Evolutionary conservation across 2,113 vertebrate genomes (phyloP).

Genomic region (human): DNA sequence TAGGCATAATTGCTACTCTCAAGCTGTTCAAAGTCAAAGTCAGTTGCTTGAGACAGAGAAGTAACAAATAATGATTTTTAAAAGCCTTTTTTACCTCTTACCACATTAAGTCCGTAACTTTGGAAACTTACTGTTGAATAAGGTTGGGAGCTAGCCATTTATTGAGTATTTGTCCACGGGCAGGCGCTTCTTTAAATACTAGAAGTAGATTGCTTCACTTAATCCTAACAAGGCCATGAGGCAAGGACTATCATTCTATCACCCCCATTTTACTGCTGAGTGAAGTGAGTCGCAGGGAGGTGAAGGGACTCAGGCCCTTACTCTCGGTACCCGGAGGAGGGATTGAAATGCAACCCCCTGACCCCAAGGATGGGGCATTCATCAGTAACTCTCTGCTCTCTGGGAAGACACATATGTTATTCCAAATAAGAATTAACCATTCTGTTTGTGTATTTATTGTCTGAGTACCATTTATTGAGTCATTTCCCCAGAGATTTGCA

Average conservation of each 20-base stretch:
- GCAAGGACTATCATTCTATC: neutral
- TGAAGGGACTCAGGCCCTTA: neutral
- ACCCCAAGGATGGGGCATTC: neutral
- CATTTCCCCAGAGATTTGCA: neutral
- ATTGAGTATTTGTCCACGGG: neutral
- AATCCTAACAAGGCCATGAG: neutral
- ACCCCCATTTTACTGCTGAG: neutral
- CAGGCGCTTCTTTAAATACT: neutral
- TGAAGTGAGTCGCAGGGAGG: neutral
- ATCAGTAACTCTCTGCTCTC: neutral
- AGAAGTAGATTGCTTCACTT: neutral
- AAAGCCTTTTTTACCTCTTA: neutral
- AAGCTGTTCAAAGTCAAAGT: neutral
- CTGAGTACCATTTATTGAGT: neutral
- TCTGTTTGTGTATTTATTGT: neutral
- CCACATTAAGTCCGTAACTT: neutral
- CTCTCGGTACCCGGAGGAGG: neutral
- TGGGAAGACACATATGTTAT: neutral
- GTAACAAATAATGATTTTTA: neutral
- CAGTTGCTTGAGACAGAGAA: neutral
- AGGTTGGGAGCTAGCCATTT: neutral
- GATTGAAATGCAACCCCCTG: neutral
- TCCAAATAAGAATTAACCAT: neutral
- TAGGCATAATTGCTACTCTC: neutral
- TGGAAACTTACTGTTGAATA: neutral